Evolutionary conservation across 2,888 invertebrate species (phyloP), one percentile per base, ranked within the genome.

Genomic region (Heliconius ethilla): DNA sequence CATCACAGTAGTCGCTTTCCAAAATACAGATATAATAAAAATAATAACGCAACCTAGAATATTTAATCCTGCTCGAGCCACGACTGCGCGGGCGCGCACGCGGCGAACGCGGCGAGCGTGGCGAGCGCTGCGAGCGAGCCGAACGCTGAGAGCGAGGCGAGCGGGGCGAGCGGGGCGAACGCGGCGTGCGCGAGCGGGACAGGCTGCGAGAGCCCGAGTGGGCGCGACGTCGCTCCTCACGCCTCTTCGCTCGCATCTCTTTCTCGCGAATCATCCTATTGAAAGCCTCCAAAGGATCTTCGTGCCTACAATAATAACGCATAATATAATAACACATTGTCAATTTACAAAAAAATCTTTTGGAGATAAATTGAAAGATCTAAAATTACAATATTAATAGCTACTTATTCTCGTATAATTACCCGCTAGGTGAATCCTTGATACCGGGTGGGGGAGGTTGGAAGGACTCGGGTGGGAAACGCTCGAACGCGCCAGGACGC

Each of bases 201-300:
- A 82, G 81, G 40, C 83, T 83, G 72, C 86, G 85, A 76, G 87
- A 85, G 7, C 86, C 86, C 87, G 87, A 83, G 83, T 88, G 86
- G 86, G 88, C 87, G 85, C 95, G 89, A 80, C 96, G 95, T 76
- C 96, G 95, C 85, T 95, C 95, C 79, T 95, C 95, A 77, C 95
- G 95, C 76, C 96, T 94, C 83, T 96, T 94, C 82, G 96, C 96
- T 69, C 96, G 93, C 91, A 96, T 96, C 90, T 97, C 97, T 89
- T 98, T 98, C 90, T 98, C 98, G 82, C 97, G 95, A 86, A 98
- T 95, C 95, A 98, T 97, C 82, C 97, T 95, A 89, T 98, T 97
- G 89, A 98, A 98, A 75, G 97, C 97, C 89, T 97, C 97, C 84
- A 98, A 91, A 6, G 98, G 97, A 91, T 98, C 98, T 86, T 97